Evolutionary conservation across 2,888 invertebrate species (phyloP), one percentile per base, ranked within the genome.

Genomic region (Protodeltote pygarga): DNA sequence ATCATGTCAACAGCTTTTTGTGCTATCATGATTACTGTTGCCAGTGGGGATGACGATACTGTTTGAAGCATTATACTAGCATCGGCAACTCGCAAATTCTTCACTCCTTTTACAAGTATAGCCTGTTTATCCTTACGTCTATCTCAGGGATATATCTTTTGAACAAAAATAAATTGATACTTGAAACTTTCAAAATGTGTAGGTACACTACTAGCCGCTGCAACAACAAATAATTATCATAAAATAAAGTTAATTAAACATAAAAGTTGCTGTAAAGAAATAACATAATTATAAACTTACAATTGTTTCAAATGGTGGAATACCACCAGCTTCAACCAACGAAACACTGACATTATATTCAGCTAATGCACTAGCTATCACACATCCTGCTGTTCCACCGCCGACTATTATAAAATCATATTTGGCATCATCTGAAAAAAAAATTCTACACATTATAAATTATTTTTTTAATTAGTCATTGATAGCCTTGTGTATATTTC

Each of bases 291-390:
- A 31, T 38, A n/a, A n/a, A n/a, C 64, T 59, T 44, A 76, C 76
- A 23, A 62, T 23, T 32, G 71, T 59, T 5, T 72, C 71, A 0
- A 66, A 0, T 3, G 66, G 63, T 0, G 75, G 74, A 11, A 73
- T 64, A 0, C 53, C 71, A 1, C 76, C 77, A 10, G 74, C 74
- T 31, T 77, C 77, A 5, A 77, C 52, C 1, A 73, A 34, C 1
- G 73, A 29, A 0, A 75, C 66, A 0, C 21, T 62, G 14, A 54
- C 40, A 11, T 50, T 32, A 1, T 33, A 19, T 21, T 73, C 65
- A 0, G 65, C 51, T n/a, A 77, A 60, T 5, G 66, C 50, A 16
- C 61, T 59, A 0, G 73, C 75, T 0, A 75, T n/a, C 0, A 75
- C 51, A 14, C 70, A 47, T 0, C 76, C 76, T 0, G 69, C 73